Percentiles rank a stretch among this genome's conserved stretches.
These are phyloP conservation scores for Stercorarius parasiticus DNA, from an alignment of 2,113 vertebrate genomes.

Conservation along the genomic window DNA sequence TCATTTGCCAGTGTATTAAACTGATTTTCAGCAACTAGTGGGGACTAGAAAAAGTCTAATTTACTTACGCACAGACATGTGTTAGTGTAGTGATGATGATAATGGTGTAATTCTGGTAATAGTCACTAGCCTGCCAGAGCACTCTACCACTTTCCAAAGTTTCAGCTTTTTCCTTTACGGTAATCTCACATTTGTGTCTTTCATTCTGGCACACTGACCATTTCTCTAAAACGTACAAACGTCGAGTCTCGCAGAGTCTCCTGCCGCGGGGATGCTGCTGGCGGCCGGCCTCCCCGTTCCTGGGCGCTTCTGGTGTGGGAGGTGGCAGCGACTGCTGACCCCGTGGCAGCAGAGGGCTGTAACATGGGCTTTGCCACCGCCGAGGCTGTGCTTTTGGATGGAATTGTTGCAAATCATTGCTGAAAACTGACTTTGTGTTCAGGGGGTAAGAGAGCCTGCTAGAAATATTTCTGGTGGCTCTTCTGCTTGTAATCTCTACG, in stretches of 20 bases:
- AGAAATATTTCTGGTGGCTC: background rate
- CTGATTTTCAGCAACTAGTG: background rate
- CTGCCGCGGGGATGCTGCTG: background rate
- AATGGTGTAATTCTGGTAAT: background rate
- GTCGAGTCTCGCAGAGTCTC: accelerated
- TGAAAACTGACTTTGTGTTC: background rate
- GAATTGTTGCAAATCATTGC: too few relatives aligned
- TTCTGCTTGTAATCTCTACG: background rate
- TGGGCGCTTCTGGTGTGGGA: background rate
- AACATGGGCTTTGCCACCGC: accelerated
- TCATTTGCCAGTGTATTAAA: background rate
- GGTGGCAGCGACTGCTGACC: accelerated
- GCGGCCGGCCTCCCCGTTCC: background rate
- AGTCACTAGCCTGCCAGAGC: background rate
- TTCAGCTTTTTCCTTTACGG: background rate
- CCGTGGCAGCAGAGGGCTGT: background rate
- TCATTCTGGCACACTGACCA: accelerated
- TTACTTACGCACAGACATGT: background rate
- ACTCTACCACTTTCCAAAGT: background rate
- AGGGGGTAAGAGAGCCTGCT: background rate
- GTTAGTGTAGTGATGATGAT: background rate
- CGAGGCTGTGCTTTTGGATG: accelerated
- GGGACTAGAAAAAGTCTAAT: background rate
- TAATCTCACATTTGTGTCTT: background rate
- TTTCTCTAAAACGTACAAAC: background rate